Evolutionary conservation across 1,140 invertebrate species (phyloP), one percentile per base, ranked within the genome.

Genomic region (Stenopsyche tienmushanensis): DNA sequence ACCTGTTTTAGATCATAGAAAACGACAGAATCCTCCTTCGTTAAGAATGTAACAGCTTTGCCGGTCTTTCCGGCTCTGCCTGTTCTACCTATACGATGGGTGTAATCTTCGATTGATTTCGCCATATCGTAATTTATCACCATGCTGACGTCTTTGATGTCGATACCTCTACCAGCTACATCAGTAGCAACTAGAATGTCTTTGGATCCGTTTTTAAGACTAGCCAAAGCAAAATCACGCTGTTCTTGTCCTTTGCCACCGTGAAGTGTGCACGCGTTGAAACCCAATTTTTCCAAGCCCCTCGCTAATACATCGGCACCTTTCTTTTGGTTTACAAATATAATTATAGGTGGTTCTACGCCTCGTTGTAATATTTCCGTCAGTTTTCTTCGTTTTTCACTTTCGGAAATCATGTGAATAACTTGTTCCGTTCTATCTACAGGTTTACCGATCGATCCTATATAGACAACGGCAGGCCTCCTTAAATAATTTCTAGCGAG

Each of bases 91-190:
- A 99, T 99, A 86, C 97, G 90, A 90, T 99, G 97, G 0, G 96
- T 98, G 73, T 99, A 99, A 84, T 98, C 97, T 86, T 99, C 96
- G 75, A 99, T 99, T 53, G 89, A 89, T 79, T 99, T 99, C 0
- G 97, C 96, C 97, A 99, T 99, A 77, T 99, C 98, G 72, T 99
- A 99, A 79, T 99, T 99, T 70, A 99, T 96, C 65, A 98, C 96
- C 79, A 98, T 85, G 0, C 95, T 97, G 0, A 99, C 97, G 80
- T 99, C 97, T 77, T 98, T 98, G 73, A 99, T 98, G 75, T 99
- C 97, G 69, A 99, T 99, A 95, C 98, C 98, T 87, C 97, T 90
- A 71, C 97, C 97, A 74, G 98, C 98, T 1, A 99, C 97, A 82
- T 99, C 97, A 3, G 98, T 99, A 0, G 98, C 98, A n/a, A 99